phyloP scores from a whole-genome alignment of 2,888 invertebrate species.

The Oeneis ivallda region DNA sequence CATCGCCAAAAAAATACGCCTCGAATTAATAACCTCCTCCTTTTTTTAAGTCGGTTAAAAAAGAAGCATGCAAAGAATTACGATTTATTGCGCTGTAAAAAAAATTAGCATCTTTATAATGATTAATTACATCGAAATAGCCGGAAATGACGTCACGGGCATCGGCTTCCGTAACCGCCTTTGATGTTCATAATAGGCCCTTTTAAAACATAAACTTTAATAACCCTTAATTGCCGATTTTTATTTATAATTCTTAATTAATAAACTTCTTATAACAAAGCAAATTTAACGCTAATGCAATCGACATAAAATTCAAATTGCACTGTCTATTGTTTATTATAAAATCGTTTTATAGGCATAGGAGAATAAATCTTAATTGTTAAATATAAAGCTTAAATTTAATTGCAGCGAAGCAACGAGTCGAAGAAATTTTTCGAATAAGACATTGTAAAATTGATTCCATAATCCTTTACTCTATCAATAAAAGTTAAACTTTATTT shows the following conservation, averaged over 20 bases:
- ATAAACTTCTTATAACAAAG: constrained; percentile 19
- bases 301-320: constrained; percentile 24
- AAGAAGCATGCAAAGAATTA: constrained; percentile 4
- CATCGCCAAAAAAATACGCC: no score
- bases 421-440: constrained; percentile 34
- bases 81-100: neutral
- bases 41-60: no score
- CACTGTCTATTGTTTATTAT: neutral
- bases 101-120: constrained; percentile 7
- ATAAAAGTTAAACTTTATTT: constrained; percentile 32
- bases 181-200: constrained; percentile 40
- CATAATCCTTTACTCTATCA: constrained; percentile 14
- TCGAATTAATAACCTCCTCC: no score
- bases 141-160: constrained; percentile 34
- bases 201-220: constrained; percentile 36
- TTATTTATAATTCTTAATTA: constrained; percentile 43
- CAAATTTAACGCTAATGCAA: constrained; percentile 23
- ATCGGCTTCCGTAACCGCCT: constrained; percentile 40
- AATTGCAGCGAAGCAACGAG: constrained; percentile 20
- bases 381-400: constrained; percentile 15
- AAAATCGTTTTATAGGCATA: constrained; percentile 4
- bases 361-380: neutral
- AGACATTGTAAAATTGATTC: constrained; percentile 40
- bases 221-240: constrained; percentile 38
- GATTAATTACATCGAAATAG: constrained; percentile 16